Conservation (phyloP, 1,140 invertebrate species). For the Orius laevigatus region DNA sequence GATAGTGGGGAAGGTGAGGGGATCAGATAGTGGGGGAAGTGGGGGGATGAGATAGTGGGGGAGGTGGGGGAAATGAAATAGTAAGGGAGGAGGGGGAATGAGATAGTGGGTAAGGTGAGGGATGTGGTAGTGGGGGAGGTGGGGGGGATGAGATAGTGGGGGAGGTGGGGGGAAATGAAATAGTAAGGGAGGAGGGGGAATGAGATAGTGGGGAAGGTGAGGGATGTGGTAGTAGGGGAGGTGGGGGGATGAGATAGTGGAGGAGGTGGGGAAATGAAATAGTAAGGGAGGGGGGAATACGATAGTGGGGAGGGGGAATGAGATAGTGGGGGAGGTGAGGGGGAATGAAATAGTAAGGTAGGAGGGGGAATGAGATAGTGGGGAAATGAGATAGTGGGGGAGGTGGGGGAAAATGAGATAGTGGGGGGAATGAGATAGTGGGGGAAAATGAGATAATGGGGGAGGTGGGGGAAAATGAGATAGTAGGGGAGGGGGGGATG, state of each 20-base stretch:
- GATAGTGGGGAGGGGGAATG: not conserved
- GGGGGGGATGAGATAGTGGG: not conserved
- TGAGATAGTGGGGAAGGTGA: not conserved
- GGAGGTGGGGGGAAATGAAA: not conserved
- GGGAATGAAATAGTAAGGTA: no score
- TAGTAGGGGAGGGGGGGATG: no score
- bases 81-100: not conserved
- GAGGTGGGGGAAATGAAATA: no score
- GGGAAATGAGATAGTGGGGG: no score
- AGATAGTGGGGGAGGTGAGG: not conserved
- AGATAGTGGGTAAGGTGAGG: not conserved
- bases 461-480: not conserved
- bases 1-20: not conserved
- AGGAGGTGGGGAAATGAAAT: not conserved
- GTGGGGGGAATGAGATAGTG: not conserved
- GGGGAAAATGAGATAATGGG: not conserved
- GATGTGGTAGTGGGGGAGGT: not conserved
- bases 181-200: not conserved
- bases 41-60: slow-evolving; percentile 25
- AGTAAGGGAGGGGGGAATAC: no score
- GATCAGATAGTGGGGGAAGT: no score
- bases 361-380: not conserved
- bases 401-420: not conserved
- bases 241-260: not conserved
- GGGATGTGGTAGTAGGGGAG: not conserved